A percentile compares a stretch with the other conserved stretches of the same genome.
Evolutionary conservation across 92 coral and sea anemone species (phyloP).

Genomic region (Epizoanthus ramosus): DNA sequence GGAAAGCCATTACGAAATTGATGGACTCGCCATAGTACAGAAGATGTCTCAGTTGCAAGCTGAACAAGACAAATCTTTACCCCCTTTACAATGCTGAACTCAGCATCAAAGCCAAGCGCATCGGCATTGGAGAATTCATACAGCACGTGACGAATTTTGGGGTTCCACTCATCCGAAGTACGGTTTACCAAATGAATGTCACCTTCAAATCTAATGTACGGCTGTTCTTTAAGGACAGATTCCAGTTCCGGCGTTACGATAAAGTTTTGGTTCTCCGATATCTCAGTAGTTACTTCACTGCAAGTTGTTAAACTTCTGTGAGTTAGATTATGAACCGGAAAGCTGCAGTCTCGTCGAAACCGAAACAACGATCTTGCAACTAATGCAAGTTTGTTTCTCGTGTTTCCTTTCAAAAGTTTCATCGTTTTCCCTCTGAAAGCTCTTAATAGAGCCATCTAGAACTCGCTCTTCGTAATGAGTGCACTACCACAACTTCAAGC

Average conservation of each 20-base stretch:
- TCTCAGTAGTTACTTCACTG: neutral
- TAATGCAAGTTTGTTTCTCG: no score
- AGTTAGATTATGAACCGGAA: no score
- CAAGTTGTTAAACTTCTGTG: neutral
- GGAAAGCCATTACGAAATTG: constrained; percentile 38
- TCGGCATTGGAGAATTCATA: constrained; percentile 50
- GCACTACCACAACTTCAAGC: no score
- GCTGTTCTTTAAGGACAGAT: constrained; percentile 13
- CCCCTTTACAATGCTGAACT: constrained; percentile 47
- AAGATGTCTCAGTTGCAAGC: constrained; percentile 67
- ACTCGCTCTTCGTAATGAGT: no score
- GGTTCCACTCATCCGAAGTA: constrained; percentile 14
- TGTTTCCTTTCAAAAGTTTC: neutral
- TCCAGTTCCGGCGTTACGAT: constrained; percentile 25
- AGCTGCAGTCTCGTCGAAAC: constrained; percentile 12
- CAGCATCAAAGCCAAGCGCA: constrained; percentile 82
- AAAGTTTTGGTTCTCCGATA: neutral
- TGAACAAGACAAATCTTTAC: constrained; percentile 70
- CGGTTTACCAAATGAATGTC: constrained; percentile 42
- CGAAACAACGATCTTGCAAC: constrained; percentile 8
- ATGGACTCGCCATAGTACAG: constrained; percentile 78
- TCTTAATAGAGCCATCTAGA: no score
- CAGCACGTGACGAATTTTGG: constrained; percentile 44
- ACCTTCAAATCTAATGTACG: constrained; percentile 35
- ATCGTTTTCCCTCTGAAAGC: no score